Conservation (phyloP, 2,113 vertebrate genomes). For the Rhegmatorhina hoffmannsi region DNA sequence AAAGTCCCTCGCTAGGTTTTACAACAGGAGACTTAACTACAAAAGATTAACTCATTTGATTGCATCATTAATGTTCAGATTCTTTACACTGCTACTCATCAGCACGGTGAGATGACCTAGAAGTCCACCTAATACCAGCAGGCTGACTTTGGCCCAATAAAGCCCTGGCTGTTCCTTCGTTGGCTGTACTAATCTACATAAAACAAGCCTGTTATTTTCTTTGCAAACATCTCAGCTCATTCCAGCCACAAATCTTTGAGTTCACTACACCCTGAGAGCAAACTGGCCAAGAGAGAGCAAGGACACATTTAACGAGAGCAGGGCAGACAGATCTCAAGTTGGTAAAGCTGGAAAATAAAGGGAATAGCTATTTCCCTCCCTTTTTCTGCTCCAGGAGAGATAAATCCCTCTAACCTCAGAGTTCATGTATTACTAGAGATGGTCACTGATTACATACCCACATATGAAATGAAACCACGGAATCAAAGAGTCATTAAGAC, state of each 20-base stretch:
- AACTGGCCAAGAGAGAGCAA: neutral
- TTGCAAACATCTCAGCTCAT: constrained; percentile 1
- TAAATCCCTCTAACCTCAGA: neutral
- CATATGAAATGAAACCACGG: neutral
- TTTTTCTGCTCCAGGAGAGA: neutral
- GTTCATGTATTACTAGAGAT: neutral
- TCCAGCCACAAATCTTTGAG: neutral
- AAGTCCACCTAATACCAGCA: neutral
- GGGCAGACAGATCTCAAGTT: neutral
- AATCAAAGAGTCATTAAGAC: neutral
- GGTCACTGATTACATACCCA: neutral
- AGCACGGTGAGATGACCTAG: neutral
- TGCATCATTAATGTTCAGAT: neutral
- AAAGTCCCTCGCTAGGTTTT: neutral
- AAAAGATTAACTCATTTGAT: neutral
- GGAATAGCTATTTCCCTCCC: neutral
- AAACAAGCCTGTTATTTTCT: neutral
- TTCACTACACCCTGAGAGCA: neutral
- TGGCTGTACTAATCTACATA: neutral
- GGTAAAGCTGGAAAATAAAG: neutral
- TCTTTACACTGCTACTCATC: neutral
- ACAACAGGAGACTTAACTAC: neutral
- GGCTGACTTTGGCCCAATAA: neutral
- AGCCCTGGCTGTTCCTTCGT: neutral
- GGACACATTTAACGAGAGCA: neutral